Conservation (phyloP, 2,113 vertebrate species). For the Prolemur simus region DNA sequence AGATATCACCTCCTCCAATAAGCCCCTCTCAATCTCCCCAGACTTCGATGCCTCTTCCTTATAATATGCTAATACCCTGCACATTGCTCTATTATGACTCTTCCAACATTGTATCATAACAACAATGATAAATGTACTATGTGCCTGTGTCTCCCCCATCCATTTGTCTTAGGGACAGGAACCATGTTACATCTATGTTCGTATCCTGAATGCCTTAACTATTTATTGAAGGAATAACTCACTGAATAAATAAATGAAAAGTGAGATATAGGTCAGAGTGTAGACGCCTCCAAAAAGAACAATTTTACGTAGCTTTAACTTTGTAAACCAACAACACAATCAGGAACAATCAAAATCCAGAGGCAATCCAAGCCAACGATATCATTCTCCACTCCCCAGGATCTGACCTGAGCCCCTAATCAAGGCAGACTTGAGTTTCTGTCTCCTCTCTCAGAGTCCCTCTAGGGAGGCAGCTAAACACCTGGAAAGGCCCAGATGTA, state of each 20-base stretch:
- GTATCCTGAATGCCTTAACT: background rate
- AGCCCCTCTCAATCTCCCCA: background rate
- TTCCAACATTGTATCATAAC: background rate
- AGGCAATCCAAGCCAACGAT: background rate
- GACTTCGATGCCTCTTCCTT: background rate
- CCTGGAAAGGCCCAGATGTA: background rate
- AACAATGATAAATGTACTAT: background rate
- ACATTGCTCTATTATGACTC: background rate
- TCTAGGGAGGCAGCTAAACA: background rate
- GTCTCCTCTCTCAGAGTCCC: background rate
- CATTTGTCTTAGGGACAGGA: background rate
- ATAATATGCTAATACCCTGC: background rate
- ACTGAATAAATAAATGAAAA: background rate
- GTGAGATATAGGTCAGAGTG: background rate
- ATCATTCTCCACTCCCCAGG: background rate
- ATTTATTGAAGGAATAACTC: background rate
- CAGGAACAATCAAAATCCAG: background rate
- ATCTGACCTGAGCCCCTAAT: background rate
- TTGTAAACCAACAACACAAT: background rate
- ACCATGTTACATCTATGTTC: background rate
- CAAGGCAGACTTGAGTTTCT: background rate
- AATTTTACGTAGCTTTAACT: background rate
- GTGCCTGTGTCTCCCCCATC: background rate
- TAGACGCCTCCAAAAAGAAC: background rate
- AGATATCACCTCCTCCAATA: background rate